These are phyloP conservation scores for Pholis gunnellus DNA, from an alignment of 2,113 vertebrate genomes.

Conservation along the genomic window DNA sequence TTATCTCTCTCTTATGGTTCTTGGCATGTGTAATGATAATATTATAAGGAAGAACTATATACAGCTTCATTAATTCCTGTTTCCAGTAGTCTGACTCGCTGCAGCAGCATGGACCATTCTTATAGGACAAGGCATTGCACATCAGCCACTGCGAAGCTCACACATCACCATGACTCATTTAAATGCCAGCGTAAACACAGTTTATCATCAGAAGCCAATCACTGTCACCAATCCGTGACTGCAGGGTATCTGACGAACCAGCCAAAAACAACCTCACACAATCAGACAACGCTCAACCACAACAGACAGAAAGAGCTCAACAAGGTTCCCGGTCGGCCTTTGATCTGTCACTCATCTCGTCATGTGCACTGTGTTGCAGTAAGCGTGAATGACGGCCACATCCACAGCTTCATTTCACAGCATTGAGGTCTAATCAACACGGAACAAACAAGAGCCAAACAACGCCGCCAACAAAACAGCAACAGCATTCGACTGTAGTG, in stretches of 20 bases:
- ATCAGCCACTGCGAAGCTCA: not conserved
- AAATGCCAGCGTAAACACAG: constrained; percentile 18
- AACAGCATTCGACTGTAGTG: not conserved
- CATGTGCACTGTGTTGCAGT: not conserved
- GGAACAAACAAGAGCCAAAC: constrained; percentile 20
- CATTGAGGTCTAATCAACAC: constrained; percentile 40
- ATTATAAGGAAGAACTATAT: not conserved
- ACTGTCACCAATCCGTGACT: constrained; percentile 7
- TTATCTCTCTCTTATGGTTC: not conserved
- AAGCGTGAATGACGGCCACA: constrained; percentile 34
- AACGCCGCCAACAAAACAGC: constrained; percentile 13
- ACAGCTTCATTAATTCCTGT: not conserved
- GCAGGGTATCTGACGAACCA: constrained; percentile 19
- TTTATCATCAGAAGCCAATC: constrained; percentile 44
- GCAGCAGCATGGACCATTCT: not conserved
- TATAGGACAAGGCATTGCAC: not conserved
- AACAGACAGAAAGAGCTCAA: constrained; percentile 21
- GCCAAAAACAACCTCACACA: constrained; percentile 34
- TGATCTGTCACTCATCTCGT: constrained; percentile 60
- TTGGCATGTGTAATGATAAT: not conserved
- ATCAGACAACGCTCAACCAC: constrained; percentile 41
- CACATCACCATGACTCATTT: constrained; percentile 14
- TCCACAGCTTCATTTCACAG: constrained; percentile 30
- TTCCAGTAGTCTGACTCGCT: not conserved
- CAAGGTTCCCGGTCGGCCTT: constrained; percentile 48